A percentile compares a stretch with the other conserved stretches of the same genome.
Conservation (phyloP, 2,797 vertebrate species). For the Clarias pachynema region DNA sequence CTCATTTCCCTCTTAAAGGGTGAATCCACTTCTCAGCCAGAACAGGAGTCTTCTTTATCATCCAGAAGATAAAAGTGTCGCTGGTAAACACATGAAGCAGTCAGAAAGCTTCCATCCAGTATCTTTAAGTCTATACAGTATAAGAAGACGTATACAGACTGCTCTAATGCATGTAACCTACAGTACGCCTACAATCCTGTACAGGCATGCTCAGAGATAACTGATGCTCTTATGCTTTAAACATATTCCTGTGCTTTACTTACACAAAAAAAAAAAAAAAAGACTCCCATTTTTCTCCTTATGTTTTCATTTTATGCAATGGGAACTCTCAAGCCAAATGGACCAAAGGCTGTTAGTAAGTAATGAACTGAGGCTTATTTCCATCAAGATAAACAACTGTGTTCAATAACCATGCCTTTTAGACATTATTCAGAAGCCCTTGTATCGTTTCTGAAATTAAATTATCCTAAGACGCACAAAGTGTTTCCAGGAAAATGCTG, state of each 20-base stretch:
- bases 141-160: background rate
- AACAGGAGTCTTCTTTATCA: background rate
- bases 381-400: conserved; percentile 42
- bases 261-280: background rate
- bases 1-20: background rate
- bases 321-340: conserved; percentile 22
- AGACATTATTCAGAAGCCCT: conserved; percentile 22
- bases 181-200: background rate
- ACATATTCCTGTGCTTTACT: conserved; percentile 1
- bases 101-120: background rate
- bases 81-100: background rate
- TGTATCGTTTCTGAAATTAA: conserved; percentile 31
- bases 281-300: background rate
- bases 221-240: background rate
- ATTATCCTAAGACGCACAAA: conserved; percentile 23
- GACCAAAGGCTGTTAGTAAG: conserved; percentile 33
- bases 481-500: background rate
- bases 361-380: conserved; percentile 39
- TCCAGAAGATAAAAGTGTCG: background rate
- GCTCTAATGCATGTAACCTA: no score
- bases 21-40: background rate
- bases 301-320: conserved; percentile 37
- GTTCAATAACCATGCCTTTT: conserved; percentile 38
- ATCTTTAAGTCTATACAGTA: background rate
- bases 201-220: background rate